These are phyloP conservation scores for Neomorphus geoffroyi DNA, from an alignment of 2,797 vertebrate genomes.

Conservation along the genomic window DNA sequence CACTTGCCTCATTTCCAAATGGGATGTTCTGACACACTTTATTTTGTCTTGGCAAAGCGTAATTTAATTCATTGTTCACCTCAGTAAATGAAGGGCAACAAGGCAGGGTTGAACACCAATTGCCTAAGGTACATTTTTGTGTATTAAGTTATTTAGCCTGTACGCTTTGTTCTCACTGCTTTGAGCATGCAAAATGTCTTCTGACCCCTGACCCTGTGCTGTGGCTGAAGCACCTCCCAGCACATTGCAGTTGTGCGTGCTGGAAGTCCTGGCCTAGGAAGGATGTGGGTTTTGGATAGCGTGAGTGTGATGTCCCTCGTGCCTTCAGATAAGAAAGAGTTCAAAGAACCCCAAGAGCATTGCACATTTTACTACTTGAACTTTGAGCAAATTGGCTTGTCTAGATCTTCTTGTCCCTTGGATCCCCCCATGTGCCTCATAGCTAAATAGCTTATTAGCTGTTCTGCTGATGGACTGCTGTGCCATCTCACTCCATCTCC, in stretches of 20 bases:
- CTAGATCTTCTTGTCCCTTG: background rate
- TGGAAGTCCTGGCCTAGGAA: background rate
- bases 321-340: background rate
- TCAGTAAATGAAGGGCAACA: conserved; percentile 21
- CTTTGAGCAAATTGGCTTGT: background rate
- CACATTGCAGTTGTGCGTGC: background rate
- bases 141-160: conserved; percentile 31
- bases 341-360: background rate
- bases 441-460: background rate
- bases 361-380: background rate
- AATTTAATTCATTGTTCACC: conserved; percentile 46
- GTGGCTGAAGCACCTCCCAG: background rate
- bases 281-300: background rate
- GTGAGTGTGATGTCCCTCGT: background rate
- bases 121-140: conserved; percentile 44
- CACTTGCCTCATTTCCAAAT: background rate
- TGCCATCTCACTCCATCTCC: background rate
- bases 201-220: background rate
- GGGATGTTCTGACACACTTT: background rate
- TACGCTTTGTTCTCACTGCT: conserved; percentile 43
- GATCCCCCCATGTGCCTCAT: background rate
- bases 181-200: background rate
- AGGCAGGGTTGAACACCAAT: conserved; percentile 33
- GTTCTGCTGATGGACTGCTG: background rate
- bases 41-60: background rate